Base-by-base conservation (phyloP, 1,140 invertebrate genomes). In the Pantala flavescens region DNA sequence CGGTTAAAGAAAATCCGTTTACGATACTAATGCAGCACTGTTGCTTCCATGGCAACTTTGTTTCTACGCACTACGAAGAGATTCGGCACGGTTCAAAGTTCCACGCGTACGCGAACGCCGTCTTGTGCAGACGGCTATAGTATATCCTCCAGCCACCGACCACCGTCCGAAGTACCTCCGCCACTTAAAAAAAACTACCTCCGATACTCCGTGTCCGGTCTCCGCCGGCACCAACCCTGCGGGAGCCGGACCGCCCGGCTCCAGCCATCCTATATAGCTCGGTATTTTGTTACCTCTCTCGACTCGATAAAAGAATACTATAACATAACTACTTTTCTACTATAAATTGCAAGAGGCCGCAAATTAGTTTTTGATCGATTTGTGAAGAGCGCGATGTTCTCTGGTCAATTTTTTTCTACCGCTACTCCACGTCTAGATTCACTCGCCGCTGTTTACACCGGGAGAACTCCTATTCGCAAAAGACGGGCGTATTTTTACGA, bases 261-360 rank as follows among this genome's bases (percentile, higher is more conserved):
- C 28, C 28, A n/a, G n/a, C 9, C 9, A 36, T 36, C 28, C 28
- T 36, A 36, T n/a, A n/a, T 36, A 36, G 28, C 28, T 36, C 28
- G 49, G 49, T 63, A 63, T 63, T 63, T 63, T 63, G 49, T 63
- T 63, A 63, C n/a, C 49, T 63, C 49, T 19, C n/a, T 63, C n/a
- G 49, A 63, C 49, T 21, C 12, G 3, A 19, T 3, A 14, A 63
- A 63, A n/a, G n/a, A n/a, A n/a, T n/a, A n/a, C n/a, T n/a, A n/a
- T n/a, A n/a, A n/a, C n/a, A 9, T 9, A 63, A 63, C 49, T 63
- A 63, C 49, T 63, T 63, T 63, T 63, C 49, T 63, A 63, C 28
- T 2, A 3, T 7, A 21, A 63, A 63, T 7, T 63, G 49, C 49
- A 63, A 63, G 49, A 63, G 49, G 14, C 49, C 12, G 49, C 12